Conservation (phyloP, 2,113 vertebrate species). For the Microcebus murinus region DNA sequence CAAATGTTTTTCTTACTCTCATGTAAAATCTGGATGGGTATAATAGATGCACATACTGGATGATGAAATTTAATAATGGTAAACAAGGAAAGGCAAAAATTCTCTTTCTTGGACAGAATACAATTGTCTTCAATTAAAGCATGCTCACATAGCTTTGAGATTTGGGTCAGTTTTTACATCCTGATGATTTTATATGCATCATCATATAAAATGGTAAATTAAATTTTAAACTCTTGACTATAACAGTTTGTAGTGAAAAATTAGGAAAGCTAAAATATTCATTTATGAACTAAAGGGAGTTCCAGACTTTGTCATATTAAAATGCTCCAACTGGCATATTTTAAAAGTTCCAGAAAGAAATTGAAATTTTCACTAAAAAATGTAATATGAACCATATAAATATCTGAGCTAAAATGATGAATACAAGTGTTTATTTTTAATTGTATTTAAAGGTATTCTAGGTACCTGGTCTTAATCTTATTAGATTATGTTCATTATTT, state of each 20-base stretch:
- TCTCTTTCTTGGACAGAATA: conserved; percentile 34
- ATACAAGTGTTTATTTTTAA: neutral
- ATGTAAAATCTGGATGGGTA: neutral
- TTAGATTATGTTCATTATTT: conserved; percentile 9
- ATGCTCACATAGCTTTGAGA: neutral
- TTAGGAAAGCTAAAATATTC: conserved; percentile 10
- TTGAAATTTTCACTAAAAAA: neutral
- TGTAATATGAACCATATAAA: neutral
- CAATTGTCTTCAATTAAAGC: neutral
- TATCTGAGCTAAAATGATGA: neutral
- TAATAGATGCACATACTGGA: conserved; percentile 14
- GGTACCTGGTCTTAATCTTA: neutral
- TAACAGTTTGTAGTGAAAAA: neutral
- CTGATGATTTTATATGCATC: neutral
- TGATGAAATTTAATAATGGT: conserved; percentile 9
- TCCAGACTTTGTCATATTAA: conserved; percentile 21
- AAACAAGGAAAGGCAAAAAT: neutral
- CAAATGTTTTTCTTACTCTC: neutral
- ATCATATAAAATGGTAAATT: neutral
- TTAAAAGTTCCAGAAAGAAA: neutral
- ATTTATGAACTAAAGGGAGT: neutral
- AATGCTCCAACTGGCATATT: neutral
- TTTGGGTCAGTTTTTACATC: neutral
- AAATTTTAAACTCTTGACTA: conserved; percentile 5
- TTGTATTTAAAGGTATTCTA: neutral